phyloP scores from a whole-genome alignment of 2,888 invertebrate species.

The Ariolimax columbianus region DNA sequence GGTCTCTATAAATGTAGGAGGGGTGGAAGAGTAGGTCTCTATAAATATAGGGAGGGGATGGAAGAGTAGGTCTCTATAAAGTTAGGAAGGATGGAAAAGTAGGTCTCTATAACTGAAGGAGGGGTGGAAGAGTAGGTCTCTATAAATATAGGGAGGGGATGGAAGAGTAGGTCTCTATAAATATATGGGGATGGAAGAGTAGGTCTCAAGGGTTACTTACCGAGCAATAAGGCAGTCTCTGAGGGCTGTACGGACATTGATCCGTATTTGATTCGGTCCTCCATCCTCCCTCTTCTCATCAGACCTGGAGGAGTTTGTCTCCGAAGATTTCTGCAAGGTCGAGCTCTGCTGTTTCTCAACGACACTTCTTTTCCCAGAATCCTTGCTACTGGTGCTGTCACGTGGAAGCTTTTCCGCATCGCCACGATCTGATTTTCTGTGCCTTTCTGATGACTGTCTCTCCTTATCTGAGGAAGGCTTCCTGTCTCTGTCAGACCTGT shows the following conservation, averaged over 20 bases:
- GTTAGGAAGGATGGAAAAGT: not conserved
- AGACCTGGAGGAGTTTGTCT: not conserved
- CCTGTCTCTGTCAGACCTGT: constrained; percentile 27
- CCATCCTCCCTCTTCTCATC: constrained; percentile 54
- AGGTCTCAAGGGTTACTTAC: constrained; percentile 55
- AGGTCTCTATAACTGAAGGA: not conserved
- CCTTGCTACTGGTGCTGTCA: constrained; percentile 19
- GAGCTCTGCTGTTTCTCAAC: constrained; percentile 29
- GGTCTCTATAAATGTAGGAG: no score
- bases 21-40: no score
- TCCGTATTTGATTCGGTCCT: constrained; percentile 81
- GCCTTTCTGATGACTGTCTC: constrained; percentile 18
- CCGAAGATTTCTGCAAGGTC: constrained; percentile 27
- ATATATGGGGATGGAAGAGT: no score
- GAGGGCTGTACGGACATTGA: constrained; percentile 90
- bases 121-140: no score
- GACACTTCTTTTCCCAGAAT: constrained; percentile 25
- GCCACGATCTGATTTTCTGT: constrained; percentile 21
- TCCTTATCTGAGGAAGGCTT: constrained; percentile 29
- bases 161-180: no score
- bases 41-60: no score
- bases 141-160: no score
- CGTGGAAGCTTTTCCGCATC: not conserved
- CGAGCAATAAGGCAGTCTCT: constrained; percentile 74
- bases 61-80: no score